Evolutionary conservation across 2,888 invertebrate genomes (phyloP), one percentile per base, ranked within the genome.

Genomic region (Celastrina argiolus): DNA sequence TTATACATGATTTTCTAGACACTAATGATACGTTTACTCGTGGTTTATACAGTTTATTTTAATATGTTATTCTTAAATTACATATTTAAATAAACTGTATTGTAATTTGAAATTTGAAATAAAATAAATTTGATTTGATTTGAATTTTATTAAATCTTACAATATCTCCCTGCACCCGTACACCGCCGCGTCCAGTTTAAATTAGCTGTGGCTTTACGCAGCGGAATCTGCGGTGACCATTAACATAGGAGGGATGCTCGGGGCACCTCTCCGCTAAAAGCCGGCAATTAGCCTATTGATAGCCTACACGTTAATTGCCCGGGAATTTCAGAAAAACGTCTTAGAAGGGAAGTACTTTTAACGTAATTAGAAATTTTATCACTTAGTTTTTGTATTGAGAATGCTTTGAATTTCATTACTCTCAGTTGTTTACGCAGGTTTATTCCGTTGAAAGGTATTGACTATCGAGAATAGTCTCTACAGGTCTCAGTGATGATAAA

Each of bases 161-260:
- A 2, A 74, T 41, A 63, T 58, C 69, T 31, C 7, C 69, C 18
- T 70, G 39, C 64, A 64, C 51, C 72, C 77, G 81, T 84, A 78
- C 83, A 56, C 56, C 65, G 68, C 76, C 79, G 75, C 75, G 79
- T 83, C 81, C 82, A 81, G 81, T 81, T 83, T 86, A 87, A 85
- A 85, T 85, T 83, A 86, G 87, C 81, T 79, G 79, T 77, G 74
- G 80, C 71, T 80, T 42, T 65, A 81, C 78, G 77, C 79, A 75
- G 74, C 73, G 78, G 84, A 79, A 82, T 83, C 77, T 77, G 70
- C 76, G 69, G 74, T 67, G 69, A 73, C 80, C 83, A 85, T 85
- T 85, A 87, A 84, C 85, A 87, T 87, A 81, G 76, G 79, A 79
- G 78, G 80, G 82, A 83, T 84, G 77, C 81, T 73, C 75, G 67